phyloP scores from a whole-genome alignment of 2,113 vertebrate species.

The Mirza zaza region DNA sequence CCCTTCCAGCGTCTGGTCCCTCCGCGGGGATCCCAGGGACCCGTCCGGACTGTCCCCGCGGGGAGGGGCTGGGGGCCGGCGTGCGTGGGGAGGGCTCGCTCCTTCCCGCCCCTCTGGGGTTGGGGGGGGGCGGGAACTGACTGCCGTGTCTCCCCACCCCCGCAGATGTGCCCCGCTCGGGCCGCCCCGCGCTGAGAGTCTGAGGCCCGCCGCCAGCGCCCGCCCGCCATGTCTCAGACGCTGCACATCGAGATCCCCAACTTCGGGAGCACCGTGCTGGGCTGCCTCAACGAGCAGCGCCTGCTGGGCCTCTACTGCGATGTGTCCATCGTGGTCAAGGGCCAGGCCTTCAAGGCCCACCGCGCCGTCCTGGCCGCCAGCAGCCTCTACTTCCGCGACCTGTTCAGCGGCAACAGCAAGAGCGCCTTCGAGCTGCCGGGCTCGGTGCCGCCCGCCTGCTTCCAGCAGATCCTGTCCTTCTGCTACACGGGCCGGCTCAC shows the following conservation, averaged over 20 bases:
- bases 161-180: slow-evolving; percentile 89
- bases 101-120: too few relatives aligned
- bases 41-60: background rate
- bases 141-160: background rate
- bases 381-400: slow-evolving; percentile 98
- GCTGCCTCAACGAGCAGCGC: slow-evolving; percentile 97
- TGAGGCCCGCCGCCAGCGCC: slow-evolving; percentile 74
- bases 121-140: background rate
- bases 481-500: slow-evolving; percentile 99
- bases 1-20: accelerated
- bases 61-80: background rate
- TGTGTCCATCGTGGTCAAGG: slow-evolving; percentile 99
- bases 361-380: slow-evolving; percentile 96
- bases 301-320: slow-evolving; percentile 98
- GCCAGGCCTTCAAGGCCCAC: slow-evolving; percentile 98
- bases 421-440: slow-evolving; percentile 97
- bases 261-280: slow-evolving; percentile 97
- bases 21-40: too few relatives aligned
- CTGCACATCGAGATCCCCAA: slow-evolving; percentile 99
- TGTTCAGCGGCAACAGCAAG: slow-evolving; percentile 97
- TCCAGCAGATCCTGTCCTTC: slow-evolving; percentile 98
- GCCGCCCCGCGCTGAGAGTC: slow-evolving; percentile 85
- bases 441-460: slow-evolving; percentile 95
- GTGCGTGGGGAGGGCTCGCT: background rate
- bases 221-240: slow-evolving; percentile 95